These are phyloP conservation scores for Asarcornis scutulata DNA, from an alignment of 2,113 vertebrate species.

Conservation along the genomic window DNA sequence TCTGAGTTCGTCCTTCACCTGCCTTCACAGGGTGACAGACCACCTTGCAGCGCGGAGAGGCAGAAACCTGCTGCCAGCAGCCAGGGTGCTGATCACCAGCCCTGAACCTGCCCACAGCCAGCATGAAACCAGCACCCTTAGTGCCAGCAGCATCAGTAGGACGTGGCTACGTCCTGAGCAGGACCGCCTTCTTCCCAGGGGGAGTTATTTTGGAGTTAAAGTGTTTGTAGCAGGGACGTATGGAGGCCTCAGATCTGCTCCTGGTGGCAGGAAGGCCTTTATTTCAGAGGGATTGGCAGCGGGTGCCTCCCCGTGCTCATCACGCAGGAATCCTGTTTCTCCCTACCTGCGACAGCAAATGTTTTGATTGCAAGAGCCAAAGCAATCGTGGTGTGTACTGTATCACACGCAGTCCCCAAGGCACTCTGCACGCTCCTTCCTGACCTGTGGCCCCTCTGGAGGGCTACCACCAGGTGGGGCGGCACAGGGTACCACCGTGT, in stretches of 20 bases:
- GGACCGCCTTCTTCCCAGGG: not conserved
- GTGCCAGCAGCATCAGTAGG: constrained; percentile 13
- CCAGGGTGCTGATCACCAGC: constrained; percentile 8
- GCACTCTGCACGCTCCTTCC: not conserved
- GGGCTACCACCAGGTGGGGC: not conserved
- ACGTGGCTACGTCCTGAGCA: not conserved
- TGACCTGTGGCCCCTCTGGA: not conserved
- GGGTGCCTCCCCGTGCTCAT: not conserved
- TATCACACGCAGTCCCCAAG: not conserved
- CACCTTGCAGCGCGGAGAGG: constrained; percentile 22
- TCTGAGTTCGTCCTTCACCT: not conserved
- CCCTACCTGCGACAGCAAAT: not conserved
- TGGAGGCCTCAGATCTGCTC: not conserved
- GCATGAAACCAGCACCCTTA: not conserved
- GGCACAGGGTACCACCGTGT: not conserved
- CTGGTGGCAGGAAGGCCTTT: not conserved
- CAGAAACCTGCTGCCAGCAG: constrained; percentile 38
- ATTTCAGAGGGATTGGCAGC: not conserved
- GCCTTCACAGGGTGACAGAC: not conserved
- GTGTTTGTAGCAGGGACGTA: not conserved
- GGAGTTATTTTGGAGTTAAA: rapidly evolving
- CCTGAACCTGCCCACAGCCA: constrained; percentile 6
- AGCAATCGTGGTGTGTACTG: not conserved
- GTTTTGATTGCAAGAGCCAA: not conserved
- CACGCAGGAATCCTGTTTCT: not conserved